Percentiles rank a stretch among this genome's conserved stretches.
phyloP scores from a whole-genome alignment of 92 coral and sea anemone genomes.

The Epizoanthus illoricatus region DNA sequence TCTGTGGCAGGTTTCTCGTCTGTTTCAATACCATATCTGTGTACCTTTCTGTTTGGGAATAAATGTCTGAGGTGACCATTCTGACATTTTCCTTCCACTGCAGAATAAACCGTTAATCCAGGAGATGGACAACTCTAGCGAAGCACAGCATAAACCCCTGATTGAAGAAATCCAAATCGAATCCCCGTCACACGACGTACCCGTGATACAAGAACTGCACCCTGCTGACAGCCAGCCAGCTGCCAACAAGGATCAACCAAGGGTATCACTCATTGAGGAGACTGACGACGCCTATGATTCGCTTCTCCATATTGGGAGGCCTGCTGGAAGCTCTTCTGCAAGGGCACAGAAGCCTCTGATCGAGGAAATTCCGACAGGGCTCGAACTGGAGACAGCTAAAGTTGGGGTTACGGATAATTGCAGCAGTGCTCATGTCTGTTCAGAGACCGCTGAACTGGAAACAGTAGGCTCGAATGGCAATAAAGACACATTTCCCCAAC shows the following conservation, averaged over 20 bases:
- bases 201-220: background rate
- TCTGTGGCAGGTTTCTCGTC: too few species aligned
- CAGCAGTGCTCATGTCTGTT: background rate
- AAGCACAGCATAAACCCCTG: background rate
- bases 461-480: background rate
- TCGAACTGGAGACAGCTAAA: background rate
- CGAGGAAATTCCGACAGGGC: constrained; percentile 40
- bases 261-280: background rate
- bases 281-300: constrained; percentile 16
- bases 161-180: background rate
- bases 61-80: background rate
- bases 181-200: background rate
- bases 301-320: constrained; percentile 24
- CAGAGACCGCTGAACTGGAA: background rate
- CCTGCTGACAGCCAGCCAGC: background rate
- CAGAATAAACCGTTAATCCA: background rate
- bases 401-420: background rate
- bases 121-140: constrained; percentile 2
- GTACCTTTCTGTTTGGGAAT: background rate
- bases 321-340: background rate
- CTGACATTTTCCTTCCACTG: background rate
- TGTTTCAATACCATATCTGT: too few species aligned
- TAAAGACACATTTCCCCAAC: background rate
- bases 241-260: background rate
- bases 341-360: constrained; percentile 52